phyloP scores from a whole-genome alignment of 2,113 vertebrate genomes.

The Agapornis roseicollis region DNA sequence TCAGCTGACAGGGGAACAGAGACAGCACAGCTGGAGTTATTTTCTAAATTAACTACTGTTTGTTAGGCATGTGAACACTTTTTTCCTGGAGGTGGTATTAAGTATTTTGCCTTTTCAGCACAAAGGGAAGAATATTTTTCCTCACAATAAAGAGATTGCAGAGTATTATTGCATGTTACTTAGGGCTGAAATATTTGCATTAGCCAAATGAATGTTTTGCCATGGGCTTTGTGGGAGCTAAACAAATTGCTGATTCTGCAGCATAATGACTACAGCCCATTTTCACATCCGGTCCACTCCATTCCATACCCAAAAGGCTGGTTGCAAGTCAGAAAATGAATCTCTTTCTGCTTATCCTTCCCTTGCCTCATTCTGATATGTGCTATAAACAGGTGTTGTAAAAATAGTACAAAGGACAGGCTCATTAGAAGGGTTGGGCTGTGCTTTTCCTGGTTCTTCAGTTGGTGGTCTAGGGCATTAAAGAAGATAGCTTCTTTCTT shows the following conservation, averaged over 20 bases:
- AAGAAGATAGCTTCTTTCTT: neutral
- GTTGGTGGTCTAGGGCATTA: neutral
- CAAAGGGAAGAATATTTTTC: neutral
- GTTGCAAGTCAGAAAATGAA: neutral
- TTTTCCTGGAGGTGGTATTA: neutral
- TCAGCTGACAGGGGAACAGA: neutral
- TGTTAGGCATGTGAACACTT: neutral
- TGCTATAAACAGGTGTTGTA: neutral
- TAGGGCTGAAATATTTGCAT: slow-evolving; percentile 9
- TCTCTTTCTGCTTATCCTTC: neutral
- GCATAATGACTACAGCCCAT: neutral
- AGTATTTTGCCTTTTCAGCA: slow-evolving; percentile 25
- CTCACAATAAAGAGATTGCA: neutral
- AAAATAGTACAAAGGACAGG: neutral
- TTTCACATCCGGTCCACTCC: neutral
- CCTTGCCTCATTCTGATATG: neutral
- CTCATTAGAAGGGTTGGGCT: neutral
- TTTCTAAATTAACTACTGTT: slow-evolving; percentile 28
- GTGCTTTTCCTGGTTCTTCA: neutral
- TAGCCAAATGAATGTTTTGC: slow-evolving; percentile 21
- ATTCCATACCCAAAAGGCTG: neutral
- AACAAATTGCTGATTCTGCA: slow-evolving; percentile 2
- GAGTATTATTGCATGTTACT: neutral
- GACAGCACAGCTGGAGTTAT: slow-evolving; percentile 6
- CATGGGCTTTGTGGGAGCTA: neutral